phyloP scores from a whole-genome alignment of 2,888 invertebrate species.

The Ectemnius continuus region DNA sequence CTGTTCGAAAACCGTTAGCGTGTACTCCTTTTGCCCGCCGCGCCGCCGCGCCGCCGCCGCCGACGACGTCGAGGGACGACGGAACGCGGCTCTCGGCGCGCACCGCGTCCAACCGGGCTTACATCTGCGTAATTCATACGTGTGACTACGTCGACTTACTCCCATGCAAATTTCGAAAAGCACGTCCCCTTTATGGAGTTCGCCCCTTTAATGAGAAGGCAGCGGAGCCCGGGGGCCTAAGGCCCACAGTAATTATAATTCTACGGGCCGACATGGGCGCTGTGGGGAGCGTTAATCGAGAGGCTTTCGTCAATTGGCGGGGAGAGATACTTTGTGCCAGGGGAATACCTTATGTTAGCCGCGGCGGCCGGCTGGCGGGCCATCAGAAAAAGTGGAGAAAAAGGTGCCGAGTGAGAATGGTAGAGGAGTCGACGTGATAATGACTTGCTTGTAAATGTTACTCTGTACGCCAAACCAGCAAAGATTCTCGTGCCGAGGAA shows the following conservation, averaged over 20 bases:
- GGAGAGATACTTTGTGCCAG: no score
- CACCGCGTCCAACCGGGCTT: slow-evolving; percentile 17
- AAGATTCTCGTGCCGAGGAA: not conserved
- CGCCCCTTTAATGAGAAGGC: no score
- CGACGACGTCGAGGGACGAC: no score
- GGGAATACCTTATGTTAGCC: no score
- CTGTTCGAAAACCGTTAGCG: slow-evolving; percentile 70
- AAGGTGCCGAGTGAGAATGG: not conserved
- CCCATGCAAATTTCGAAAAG: slow-evolving; percentile 70
- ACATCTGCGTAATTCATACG: slow-evolving; percentile 40
- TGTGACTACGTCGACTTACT: slow-evolving; percentile 44
- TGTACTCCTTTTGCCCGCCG: slow-evolving; percentile 68
- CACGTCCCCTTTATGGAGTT: slow-evolving; percentile 27
- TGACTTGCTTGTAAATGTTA: slow-evolving; percentile 15
- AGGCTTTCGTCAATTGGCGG: no score
- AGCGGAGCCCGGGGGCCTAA: no score
- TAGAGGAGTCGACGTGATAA: slow-evolving; percentile 10
- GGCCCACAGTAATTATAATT: no score
- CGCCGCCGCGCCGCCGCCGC: slow-evolving; percentile 54
- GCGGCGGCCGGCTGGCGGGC: not conserved
- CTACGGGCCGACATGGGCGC: no score
- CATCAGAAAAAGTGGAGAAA: not conserved
- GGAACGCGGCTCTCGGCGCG: no score
- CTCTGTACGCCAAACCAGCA: slow-evolving; percentile 9
- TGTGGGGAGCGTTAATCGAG: no score